phyloP scores from a whole-genome alignment of 2,113 vertebrate genomes.

The Phocoena sinus region DNA sequence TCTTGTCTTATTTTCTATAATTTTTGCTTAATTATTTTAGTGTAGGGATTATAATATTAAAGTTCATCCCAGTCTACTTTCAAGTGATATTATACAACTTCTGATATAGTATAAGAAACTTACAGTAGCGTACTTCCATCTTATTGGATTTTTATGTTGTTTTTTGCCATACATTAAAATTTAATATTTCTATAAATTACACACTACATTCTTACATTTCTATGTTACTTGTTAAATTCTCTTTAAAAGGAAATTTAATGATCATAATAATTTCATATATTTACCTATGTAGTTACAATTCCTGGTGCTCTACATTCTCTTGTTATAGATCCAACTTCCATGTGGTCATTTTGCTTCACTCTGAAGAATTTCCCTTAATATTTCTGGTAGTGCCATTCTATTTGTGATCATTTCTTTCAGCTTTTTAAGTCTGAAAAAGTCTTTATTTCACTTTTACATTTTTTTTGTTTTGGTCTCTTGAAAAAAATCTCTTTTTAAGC shows the following conservation, averaged over 20 bases:
- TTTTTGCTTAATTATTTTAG: not conserved
- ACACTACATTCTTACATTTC: not conserved
- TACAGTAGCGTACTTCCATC: too few relatives aligned
- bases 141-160: not conserved
- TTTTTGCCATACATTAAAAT: not conserved
- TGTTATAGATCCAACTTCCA: accelerated
- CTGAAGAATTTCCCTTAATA: not conserved
- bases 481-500: too few relatives aligned
- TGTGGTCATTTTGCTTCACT: too few relatives aligned
- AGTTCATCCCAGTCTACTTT: not conserved
- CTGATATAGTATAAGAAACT: not conserved
- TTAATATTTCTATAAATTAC: not conserved
- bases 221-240: not conserved
- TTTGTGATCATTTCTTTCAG: not conserved
- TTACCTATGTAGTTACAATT: not conserved
- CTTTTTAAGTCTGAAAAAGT: not conserved
- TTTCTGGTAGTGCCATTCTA: not conserved
- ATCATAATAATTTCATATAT: not conserved
- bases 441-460: not conserved
- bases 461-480: too few relatives aligned
- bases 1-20: not conserved
- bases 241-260: not conserved
- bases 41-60: not conserved
- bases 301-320: too few relatives aligned
- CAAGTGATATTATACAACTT: too few relatives aligned